Conservation (phyloP, 1,140 invertebrate species). For the Listronotus oregonensis region DNA sequence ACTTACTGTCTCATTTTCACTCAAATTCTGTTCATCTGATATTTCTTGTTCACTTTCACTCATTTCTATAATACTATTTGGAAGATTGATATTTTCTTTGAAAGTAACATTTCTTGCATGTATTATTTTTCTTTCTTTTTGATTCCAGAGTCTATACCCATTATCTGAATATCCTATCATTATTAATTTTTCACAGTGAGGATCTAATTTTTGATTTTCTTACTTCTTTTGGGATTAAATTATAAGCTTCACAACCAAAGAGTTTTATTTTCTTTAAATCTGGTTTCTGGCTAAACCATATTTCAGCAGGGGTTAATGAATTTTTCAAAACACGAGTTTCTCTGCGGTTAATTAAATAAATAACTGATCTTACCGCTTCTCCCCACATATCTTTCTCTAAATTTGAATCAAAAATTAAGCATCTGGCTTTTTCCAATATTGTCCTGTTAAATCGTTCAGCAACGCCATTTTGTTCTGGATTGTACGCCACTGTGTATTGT, state of each 20-base stretch:
- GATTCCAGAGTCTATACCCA: conserved; percentile 40
- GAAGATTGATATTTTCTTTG: conserved; percentile 32
- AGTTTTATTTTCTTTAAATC: conserved; percentile 37
- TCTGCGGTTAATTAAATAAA: conserved; percentile 57
- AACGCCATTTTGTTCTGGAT: conserved; percentile 55
- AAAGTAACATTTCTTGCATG: conserved; percentile 50
- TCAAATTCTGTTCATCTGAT: too few species aligned
- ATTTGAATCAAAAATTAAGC: conserved; percentile 41
- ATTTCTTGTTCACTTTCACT: too few species aligned
- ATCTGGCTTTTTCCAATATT: conserved; percentile 52
- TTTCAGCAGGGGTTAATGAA: conserved; percentile 27
- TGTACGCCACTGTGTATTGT: conserved; percentile 45
- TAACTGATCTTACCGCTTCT: too few species aligned
- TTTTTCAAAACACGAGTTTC: conserved; percentile 35
- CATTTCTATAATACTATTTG: too few species aligned
- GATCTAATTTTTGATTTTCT: conserved; percentile 40
- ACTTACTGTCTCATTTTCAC: too few species aligned
- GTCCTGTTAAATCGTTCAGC: conserved; percentile 56
- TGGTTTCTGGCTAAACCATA: conserved; percentile 34
- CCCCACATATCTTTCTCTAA: too few species aligned
- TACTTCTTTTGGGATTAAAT: conserved; percentile 38
- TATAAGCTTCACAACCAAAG: conserved; percentile 49
- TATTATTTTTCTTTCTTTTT: conserved; percentile 40
- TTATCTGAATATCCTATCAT: conserved; percentile 41
- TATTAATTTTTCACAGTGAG: conserved; percentile 34